Evolutionary conservation across 2,888 invertebrate species (phyloP), one percentile per base, ranked within the genome.

Genomic region (Linnaemya vulpina): DNA sequence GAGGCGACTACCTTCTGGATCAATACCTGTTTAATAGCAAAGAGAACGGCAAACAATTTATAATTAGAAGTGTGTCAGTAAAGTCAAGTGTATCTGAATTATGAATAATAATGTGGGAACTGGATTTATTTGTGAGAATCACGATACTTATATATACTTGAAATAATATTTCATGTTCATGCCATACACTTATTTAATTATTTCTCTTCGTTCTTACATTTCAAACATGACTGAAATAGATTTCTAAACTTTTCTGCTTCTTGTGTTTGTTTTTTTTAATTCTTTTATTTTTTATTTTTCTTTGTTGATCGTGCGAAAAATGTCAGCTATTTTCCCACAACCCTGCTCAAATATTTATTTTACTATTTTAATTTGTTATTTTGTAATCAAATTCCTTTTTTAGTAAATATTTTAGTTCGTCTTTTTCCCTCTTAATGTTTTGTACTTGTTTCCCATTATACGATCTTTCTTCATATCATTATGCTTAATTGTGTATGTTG

Each of bases 1-100:
- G 4, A 97, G 93, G 35, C 93, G 94, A 0, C 95, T 94, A 68
- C 95, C 95, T 90, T 97, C 96, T 1, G 96, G 96, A 90, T 97
- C 97, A 53, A 94, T 92, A 55, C 95, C 95, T 95, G 91, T 53
- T 40, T 70, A 67, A 68, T 51, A 78, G 62, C 49, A 22, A 81
- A 78, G 77, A 30, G 49, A 73, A 71, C 10, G 63, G 13, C 49
- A 63, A 38, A 71, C 20, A 71, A 70, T 49, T 30, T 51, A 8
- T 17, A 73, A 58, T 49, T 55, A 49, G 55, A 40, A 46, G 84
- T 85, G 70, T 75, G 79, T 71, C 60, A 80, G 71, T 84, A 80
- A 60, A 49, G 71, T 86, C 49, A 82, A 87, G 85, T 81, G 87
- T 51, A 73, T 8, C 2, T n/a, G 46, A 73, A 74, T 51, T 25